Evolutionary conservation across 2,888 invertebrate genomes (phyloP), one percentile per base, ranked within the genome.

Genomic region (Harpagoxenus sublaevis): DNA sequence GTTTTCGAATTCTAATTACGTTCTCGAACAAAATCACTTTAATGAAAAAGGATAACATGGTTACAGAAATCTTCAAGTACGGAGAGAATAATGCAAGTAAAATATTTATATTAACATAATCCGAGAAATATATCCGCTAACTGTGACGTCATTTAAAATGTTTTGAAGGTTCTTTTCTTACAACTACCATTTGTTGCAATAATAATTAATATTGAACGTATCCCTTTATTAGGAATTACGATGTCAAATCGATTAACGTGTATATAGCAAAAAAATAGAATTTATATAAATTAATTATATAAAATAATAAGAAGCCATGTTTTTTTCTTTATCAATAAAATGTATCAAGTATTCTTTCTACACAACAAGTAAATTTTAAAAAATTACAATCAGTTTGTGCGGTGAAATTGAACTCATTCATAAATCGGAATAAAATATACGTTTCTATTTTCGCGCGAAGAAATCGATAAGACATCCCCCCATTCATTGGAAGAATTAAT

Each of bases 401-500:
- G 15, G 5, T 63, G 9, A 66, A 48, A 35, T 63, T 18, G 9
- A 45, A n/a, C 31, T 60, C 12, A 35, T 39, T 39, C 2, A 23
- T 28, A 51, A 35, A 23, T 28, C n/a, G 60, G 3, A 48, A 75
- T 60, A 62, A 75, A 35, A 63, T 9, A n/a, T 1, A 8, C n/a
- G 23, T 60, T 31, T 42, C 8, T n/a, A 45, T 70, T 48, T 53
- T 45, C 45, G 10, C n/a, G 15, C 45, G 6, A 57, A 48, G 12
- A 70, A 48, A 35, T 35, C 57, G 57, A 71, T 18, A n/a, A n/a
- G 4, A 15, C 23, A 15, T 18, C 4, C 42, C 15, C 55, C 15
- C 55, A 42, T 78, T 78, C 68, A 78, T 45, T 57, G 35, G 31
- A 31, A n/a, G 65, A 83, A 66, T 77, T 57, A 77, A 83, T 83